These are phyloP conservation scores for Acanthiza pusilla DNA, from an alignment of 2,797 vertebrate species.

Conservation along the genomic window DNA sequence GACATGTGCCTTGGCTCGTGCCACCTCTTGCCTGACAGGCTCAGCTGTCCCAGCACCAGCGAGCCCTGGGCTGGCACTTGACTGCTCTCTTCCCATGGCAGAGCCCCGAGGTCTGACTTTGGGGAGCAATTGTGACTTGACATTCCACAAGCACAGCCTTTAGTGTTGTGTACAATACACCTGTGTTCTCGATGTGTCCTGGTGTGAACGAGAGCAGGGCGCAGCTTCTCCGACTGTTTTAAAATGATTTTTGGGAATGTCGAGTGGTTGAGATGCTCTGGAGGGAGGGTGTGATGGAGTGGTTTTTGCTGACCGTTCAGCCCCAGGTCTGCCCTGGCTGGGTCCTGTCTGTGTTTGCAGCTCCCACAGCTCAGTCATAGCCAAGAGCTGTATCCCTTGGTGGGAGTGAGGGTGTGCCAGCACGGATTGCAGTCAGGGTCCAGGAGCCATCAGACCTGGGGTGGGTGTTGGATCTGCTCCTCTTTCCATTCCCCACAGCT, in stretches of 20 bases:
- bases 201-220: background rate
- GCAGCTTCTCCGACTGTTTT: background rate
- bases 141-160: too few species aligned
- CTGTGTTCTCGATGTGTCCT: fast-evolving
- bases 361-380: background rate
- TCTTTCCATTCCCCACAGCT: background rate
- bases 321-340: background rate
- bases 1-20: background rate
- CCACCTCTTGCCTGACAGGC: background rate
- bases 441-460: background rate
- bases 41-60: background rate
- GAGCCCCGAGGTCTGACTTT: background rate
- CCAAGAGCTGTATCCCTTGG: background rate
- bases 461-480: background rate
- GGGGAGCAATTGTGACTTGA: background rate
- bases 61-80: background rate
- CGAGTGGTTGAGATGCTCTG: background rate
- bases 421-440: fast-evolving
- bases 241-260: background rate
- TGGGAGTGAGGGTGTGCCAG: fast-evolving
- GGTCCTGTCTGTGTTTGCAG: background rate
- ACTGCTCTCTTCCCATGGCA: fast-evolving
- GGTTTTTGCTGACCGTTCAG: background rate
- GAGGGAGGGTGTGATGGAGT: background rate
- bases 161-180: fast-evolving